Evolutionary conservation across 2,797 vertebrate genomes (phyloP).

Genomic region (Orientallactaga sibirica): DNA sequence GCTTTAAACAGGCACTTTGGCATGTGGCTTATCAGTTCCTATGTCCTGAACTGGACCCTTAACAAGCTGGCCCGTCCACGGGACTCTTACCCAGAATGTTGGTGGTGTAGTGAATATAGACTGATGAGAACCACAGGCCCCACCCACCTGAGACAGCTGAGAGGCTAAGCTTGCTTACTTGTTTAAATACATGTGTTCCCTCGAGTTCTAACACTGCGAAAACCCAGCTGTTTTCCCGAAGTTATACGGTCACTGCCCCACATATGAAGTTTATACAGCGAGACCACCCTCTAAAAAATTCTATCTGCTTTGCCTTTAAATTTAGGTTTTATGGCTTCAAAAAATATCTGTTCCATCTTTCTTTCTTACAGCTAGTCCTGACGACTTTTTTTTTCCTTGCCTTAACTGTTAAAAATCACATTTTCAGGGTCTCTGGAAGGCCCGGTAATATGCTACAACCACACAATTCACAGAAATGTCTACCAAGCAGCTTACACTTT

Average conservation of each 20-base stretch:
- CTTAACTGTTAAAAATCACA: slow-evolving; percentile 59
- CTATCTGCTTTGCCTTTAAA: slow-evolving; percentile 17
- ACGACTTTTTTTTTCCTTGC: slow-evolving; percentile 22
- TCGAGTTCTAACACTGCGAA: slow-evolving; percentile 24
- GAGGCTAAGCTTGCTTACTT: background rate
- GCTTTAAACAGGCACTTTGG: background rate
- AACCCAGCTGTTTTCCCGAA: slow-evolving; percentile 46
- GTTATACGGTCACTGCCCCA: background rate
- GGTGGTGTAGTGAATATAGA: background rate
- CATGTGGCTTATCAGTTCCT: background rate
- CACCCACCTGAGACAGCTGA: background rate
- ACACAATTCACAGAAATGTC: slow-evolving; percentile 59
- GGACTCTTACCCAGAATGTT: background rate
- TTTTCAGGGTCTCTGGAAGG: slow-evolving; percentile 43
- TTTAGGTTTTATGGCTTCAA: slow-evolving; percentile 45
- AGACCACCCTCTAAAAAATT: background rate
- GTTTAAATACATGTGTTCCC: background rate
- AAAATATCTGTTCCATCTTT: slow-evolving; percentile 39
- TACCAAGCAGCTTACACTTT: slow-evolving; percentile 41
- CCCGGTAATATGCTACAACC: slow-evolving; percentile 4
- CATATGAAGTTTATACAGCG: slow-evolving; percentile 16
- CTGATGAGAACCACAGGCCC: background rate
- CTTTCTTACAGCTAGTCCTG: slow-evolving; percentile 8
- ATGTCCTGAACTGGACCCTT: background rate
- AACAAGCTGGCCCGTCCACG: background rate